These are phyloP conservation scores for Crotophaga sulcirostris DNA, from an alignment of 2,113 vertebrate species.

Conservation along the genomic window DNA sequence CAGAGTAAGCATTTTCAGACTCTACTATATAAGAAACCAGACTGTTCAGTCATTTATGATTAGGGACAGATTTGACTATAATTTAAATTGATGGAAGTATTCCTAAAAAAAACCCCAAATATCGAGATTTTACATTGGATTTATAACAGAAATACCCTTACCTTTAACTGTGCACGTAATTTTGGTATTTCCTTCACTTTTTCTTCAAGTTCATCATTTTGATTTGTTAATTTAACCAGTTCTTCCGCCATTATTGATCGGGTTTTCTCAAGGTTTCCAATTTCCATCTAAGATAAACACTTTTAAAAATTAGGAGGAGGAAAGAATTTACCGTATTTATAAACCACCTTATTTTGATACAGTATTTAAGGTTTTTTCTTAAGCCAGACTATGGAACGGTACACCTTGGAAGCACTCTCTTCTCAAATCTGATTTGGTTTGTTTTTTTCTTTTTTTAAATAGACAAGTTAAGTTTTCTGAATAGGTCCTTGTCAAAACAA, in stretches of 20 bases:
- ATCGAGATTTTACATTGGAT: neutral
- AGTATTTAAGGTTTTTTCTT: neutral
- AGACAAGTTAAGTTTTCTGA: neutral
- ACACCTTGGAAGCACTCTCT: neutral
- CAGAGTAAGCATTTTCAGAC: neutral
- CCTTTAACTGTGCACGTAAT: constrained; percentile 86
- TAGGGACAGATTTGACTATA: neutral
- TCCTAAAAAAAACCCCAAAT: neutral
- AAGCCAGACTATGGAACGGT: neutral
- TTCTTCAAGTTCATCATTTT: constrained; percentile 95
- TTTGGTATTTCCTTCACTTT: constrained; percentile 91
- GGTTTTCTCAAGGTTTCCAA: constrained; percentile 90
- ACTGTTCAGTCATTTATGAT: neutral
- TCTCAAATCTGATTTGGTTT: neutral
- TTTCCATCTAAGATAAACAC: constrained; percentile 85
- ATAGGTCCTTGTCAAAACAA: neutral
- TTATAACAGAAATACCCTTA: constrained; percentile 52
- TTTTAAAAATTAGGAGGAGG: neutral
- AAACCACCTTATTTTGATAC: neutral
- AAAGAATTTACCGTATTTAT: neutral
- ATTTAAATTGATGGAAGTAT: neutral
- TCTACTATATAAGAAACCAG: neutral
- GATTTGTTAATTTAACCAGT: constrained; percentile 92
- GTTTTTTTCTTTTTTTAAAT: neutral
- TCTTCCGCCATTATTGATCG: constrained; percentile 95